Percentiles rank a stretch among this genome's conserved stretches.
Conservation (phyloP, 2,797 vertebrate species). For the Enteromius argenteus region DNA sequence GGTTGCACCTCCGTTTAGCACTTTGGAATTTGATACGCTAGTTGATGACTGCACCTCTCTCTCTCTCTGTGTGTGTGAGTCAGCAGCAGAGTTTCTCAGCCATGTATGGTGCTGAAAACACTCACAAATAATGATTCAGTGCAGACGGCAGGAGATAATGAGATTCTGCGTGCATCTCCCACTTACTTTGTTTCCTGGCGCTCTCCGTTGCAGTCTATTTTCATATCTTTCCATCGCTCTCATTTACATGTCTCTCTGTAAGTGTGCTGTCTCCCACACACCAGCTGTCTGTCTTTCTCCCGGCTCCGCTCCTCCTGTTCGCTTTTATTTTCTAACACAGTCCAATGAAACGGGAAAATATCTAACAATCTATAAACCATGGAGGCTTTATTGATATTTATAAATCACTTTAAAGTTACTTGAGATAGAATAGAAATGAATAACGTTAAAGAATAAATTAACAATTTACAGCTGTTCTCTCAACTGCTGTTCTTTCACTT, state of each 20-base stretch:
- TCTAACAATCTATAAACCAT: not conserved
- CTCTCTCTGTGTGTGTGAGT: not conserved
- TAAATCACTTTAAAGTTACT: not conserved
- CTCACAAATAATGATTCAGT: slow-evolving; percentile 13
- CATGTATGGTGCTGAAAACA: slow-evolving; percentile 21
- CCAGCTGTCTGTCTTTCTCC: slow-evolving; percentile 26
- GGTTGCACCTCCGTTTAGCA: not conserved
- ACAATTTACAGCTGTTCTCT: not conserved
- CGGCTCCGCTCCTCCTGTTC: not conserved
- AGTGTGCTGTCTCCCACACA: slow-evolving; percentile 40
- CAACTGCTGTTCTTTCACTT: not conserved
- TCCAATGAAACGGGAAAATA: not conserved
- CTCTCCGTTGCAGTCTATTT: slow-evolving; percentile 32
- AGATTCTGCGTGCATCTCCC: slow-evolving; percentile 33
- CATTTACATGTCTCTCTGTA: slow-evolving; percentile 31
- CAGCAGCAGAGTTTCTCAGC: slow-evolving; percentile 15
- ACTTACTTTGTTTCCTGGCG: slow-evolving; percentile 35
- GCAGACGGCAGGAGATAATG: slow-evolving; percentile 4
- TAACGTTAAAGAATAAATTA: not conserved
- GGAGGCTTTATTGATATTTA: not conserved
- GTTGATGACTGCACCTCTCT: not conserved
- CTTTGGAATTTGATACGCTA: not conserved
- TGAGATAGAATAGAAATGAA: not conserved
- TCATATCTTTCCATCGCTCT: slow-evolving; percentile 35
- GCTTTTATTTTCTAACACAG: not conserved